Conservation (phyloP, 2,888 invertebrate species). For the Drosophila robusta region DNA sequence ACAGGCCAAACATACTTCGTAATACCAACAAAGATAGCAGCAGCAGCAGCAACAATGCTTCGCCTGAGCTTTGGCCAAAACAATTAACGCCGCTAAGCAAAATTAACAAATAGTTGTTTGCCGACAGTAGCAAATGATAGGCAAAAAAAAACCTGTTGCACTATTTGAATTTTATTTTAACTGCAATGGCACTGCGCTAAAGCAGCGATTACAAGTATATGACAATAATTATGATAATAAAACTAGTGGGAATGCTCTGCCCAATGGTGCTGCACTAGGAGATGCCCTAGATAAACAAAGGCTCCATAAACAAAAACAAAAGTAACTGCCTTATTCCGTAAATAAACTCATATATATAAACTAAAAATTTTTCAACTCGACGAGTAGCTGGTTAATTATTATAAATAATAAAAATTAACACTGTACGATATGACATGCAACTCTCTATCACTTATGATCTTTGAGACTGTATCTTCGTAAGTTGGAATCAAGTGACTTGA, state of each 20-base stretch:
- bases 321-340: no score
- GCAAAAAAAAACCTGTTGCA: constrained; percentile 63
- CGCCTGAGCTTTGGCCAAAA: constrained; percentile 66
- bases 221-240: constrained; percentile 43
- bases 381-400: no score
- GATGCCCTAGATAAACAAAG: constrained; percentile 4
- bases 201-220: constrained; percentile 19
- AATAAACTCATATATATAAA: no score
- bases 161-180: constrained; percentile 42
- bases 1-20: constrained; percentile 23
- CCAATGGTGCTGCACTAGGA: neutral
- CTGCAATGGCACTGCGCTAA: constrained; percentile 26
- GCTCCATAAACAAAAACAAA: no score
- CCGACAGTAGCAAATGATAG: constrained; percentile 28
- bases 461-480: no score
- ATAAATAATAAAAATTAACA: no score
- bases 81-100: constrained; percentile 66
- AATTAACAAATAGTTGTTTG: constrained; percentile 62
- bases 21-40: constrained; percentile 19
- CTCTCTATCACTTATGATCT: no score
- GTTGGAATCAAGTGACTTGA: no score
- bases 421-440: no score
- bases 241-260: neutral
- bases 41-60: constrained; percentile 12
- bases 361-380: no score